Evolutionary conservation across 2,888 invertebrate species (phyloP).

Genomic region (Melanchra persicariae): DNA sequence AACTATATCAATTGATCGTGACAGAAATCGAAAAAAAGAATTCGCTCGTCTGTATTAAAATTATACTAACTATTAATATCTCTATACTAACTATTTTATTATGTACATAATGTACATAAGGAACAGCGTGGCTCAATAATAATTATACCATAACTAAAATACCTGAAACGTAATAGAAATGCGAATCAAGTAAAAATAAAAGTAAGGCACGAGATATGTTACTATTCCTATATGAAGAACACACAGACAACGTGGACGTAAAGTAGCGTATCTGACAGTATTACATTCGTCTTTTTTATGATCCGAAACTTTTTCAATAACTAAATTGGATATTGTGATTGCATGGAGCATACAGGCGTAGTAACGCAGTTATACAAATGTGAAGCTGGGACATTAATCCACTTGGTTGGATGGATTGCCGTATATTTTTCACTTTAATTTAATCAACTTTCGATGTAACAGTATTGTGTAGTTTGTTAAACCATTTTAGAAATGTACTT

Average conservation of each 20-base stretch:
- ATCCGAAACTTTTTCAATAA: slow-evolving; percentile 30
- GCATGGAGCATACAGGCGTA: slow-evolving; percentile 8
- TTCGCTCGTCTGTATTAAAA: not conserved
- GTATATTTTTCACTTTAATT: slow-evolving; percentile 6
- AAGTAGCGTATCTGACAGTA: not conserved
- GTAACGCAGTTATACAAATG: slow-evolving; percentile 15
- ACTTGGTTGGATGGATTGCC: slow-evolving; percentile 8
- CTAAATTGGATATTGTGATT: slow-evolving; percentile 44
- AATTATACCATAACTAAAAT: not conserved
- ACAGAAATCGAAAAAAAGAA: not conserved
- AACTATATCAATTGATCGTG: not conserved
- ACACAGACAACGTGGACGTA: slow-evolving; percentile 32
- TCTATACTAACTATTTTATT: not conserved
- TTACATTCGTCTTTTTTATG: slow-evolving; percentile 29
- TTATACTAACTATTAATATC: no score
- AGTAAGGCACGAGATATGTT: slow-evolving; percentile 25
- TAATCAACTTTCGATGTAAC: slow-evolving; percentile 9
- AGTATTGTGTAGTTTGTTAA: slow-evolving; percentile 6
- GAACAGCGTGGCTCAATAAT: not conserved
- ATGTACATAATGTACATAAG: not conserved
- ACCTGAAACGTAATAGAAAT: slow-evolving; percentile 23
- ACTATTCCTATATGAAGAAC: slow-evolving; percentile 36
- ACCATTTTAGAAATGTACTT: not conserved
- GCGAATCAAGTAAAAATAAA: slow-evolving; percentile 33
- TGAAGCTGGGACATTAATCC: slow-evolving; percentile 25